A percentile compares a stretch with the other conserved stretches of the same genome.
phyloP scores from a whole-genome alignment of 2,888 invertebrate species.

The Nomada flava region DNA sequence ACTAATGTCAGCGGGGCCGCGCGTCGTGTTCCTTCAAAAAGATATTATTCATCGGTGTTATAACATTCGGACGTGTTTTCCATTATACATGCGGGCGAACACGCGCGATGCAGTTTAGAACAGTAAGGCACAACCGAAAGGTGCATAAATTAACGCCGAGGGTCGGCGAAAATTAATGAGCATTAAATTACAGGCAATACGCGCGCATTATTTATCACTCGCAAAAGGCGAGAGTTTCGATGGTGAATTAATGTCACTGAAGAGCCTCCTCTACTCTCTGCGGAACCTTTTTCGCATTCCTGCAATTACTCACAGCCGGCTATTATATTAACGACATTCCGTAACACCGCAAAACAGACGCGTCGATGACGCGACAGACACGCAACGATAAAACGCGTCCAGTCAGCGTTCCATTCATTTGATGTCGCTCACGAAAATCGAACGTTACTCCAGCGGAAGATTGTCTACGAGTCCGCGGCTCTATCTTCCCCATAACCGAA shows the following conservation, averaged over 20 bases:
- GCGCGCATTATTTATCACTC: constrained; percentile 38
- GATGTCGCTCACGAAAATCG: constrained; percentile 35
- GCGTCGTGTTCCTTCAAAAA: constrained; percentile 1
- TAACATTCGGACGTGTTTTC: constrained; percentile 23
- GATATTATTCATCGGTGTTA: constrained; percentile 36
- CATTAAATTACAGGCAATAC: constrained; percentile 38
- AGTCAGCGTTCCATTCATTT: constrained; percentile 18
- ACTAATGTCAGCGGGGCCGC: constrained; percentile 9
- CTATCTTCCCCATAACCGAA: background rate
- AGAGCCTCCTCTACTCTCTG: background rate
- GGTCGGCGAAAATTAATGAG: constrained; percentile 41
- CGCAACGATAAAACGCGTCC: background rate
- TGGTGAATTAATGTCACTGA: constrained; percentile 40
- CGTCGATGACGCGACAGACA: background rate
- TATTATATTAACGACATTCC: constrained; percentile 38
- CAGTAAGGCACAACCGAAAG: constrained; percentile 34
- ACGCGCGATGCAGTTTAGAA: constrained; percentile 28
- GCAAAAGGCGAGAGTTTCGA: constrained; percentile 22
- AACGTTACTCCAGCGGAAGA: constrained; percentile 21
- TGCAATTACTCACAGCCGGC: constrained; percentile 8
- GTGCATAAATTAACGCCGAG: constrained; percentile 44
- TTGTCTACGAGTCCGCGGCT: constrained; percentile 28
- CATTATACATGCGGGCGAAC: constrained; percentile 32
- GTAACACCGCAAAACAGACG: constrained; percentile 27
- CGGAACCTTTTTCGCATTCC: background rate